Percentiles rank a stretch among this genome's conserved stretches.
phyloP scores from a whole-genome alignment of 2,113 vertebrate genomes.

The Ailuropoda melanoleuca region DNA sequence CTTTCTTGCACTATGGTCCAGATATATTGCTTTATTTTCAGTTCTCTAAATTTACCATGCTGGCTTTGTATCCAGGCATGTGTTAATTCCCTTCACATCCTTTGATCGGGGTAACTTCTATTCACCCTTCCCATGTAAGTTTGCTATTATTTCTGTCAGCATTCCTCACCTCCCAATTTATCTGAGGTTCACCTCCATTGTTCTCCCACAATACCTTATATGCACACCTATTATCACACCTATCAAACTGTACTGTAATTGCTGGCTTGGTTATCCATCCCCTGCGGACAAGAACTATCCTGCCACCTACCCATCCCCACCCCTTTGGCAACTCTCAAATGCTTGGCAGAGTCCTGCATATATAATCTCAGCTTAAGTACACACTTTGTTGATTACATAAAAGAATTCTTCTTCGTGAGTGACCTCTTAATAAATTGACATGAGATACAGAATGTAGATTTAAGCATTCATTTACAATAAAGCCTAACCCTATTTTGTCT shows the following conservation, averaged over 20 bases:
- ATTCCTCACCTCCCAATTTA: neutral
- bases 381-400: neutral
- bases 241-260: neutral
- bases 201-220: neutral
- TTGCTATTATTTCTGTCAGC: neutral
- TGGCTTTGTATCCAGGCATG: neutral
- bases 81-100: neutral
- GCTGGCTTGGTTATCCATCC: neutral
- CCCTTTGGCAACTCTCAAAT: neutral
- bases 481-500: neutral
- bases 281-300: neutral
- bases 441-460: neutral
- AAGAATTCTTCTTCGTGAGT: neutral
- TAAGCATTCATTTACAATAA: neutral
- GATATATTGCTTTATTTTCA: neutral
- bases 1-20: neutral
- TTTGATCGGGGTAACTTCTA: neutral
- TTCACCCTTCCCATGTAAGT: neutral
- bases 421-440: neutral
- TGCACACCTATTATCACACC: neutral
- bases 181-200: neutral
- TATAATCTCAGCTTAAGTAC: neutral
- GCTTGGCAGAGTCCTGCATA: neutral
- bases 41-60: neutral
- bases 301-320: neutral